Evolutionary conservation across 2,797 vertebrate genomes (phyloP).

Genomic region (Ataeniobius toweri): DNA sequence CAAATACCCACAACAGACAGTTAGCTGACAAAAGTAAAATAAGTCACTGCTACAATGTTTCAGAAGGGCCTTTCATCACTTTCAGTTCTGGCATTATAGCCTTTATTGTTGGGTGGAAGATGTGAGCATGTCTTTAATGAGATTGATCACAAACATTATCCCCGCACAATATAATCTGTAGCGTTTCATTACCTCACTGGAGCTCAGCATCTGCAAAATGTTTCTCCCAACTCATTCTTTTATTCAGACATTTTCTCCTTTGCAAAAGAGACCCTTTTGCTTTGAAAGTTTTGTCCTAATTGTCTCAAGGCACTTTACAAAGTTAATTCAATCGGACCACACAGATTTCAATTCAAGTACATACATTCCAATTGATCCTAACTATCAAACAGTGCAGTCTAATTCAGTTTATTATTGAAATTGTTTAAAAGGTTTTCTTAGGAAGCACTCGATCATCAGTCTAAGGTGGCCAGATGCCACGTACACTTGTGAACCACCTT

Average conservation of each 20-base stretch:
- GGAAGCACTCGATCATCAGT: too few relatives aligned
- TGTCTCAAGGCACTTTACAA: neutral
- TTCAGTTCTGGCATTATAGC: slow-evolving; percentile 8
- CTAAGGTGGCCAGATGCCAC: too few relatives aligned
- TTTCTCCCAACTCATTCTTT: neutral
- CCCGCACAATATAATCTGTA: slow-evolving; percentile 11
- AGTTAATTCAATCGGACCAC: too few relatives aligned
- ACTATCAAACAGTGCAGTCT: too few relatives aligned
- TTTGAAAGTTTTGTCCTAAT: slow-evolving; percentile 6
- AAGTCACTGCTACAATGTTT: neutral
- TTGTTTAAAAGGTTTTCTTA: neutral
- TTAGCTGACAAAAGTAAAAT: slow-evolving; percentile 7
- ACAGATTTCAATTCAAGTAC: too few relatives aligned
- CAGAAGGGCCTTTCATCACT: slow-evolving; percentile 6
- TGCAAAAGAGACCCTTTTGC: neutral
- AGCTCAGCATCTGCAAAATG: slow-evolving; percentile 5
- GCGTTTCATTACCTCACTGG: slow-evolving; percentile 20
- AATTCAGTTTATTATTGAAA: too few relatives aligned
- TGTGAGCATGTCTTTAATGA: slow-evolving; percentile 20
- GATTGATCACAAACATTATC: slow-evolving; percentile 23
- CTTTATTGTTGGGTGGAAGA: slow-evolving; percentile 19
- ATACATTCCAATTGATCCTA: too few relatives aligned
- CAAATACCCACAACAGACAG: neutral
- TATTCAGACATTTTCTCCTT: slow-evolving; percentile 13
- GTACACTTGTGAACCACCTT: neutral